phyloP scores from a whole-genome alignment of 1,140 invertebrate species.

The Pogonognathellus flavescens region DNA sequence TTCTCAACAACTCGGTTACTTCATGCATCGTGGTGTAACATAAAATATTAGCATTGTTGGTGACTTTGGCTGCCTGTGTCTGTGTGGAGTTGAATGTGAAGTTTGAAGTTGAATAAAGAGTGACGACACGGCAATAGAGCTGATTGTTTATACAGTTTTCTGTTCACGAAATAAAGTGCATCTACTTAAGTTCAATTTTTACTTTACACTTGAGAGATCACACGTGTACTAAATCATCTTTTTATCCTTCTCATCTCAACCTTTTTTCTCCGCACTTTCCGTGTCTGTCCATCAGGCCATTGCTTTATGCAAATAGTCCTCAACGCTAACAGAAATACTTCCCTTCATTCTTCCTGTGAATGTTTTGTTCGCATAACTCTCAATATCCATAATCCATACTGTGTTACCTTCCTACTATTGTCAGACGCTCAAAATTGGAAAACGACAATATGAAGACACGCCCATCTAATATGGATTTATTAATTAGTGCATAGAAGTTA shows the following conservation, averaged over 20 bases:
- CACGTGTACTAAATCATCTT: not conserved
- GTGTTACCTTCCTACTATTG: no score
- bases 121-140: not conserved
- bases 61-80: not conserved
- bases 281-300: not conserved
- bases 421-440: no score
- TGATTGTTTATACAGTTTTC: no score
- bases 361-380: no score
- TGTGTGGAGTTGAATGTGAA: not conserved
- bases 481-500: no score
- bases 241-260: no score
- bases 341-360: no score
- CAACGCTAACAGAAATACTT: not conserved
- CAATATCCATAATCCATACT: no score
- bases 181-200: not conserved
- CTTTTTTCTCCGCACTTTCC: not conserved
- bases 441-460: no score
- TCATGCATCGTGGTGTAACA: not conserved
- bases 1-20: not conserved
- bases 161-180: no score
- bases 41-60: not conserved
- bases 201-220: slow-evolving; percentile 23
- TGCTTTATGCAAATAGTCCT: slow-evolving; percentile 21
- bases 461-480: no score
- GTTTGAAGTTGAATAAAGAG: not conserved